phyloP scores from a whole-genome alignment of 2,113 vertebrate genomes.

The Dipodomys stephensi region DNA sequence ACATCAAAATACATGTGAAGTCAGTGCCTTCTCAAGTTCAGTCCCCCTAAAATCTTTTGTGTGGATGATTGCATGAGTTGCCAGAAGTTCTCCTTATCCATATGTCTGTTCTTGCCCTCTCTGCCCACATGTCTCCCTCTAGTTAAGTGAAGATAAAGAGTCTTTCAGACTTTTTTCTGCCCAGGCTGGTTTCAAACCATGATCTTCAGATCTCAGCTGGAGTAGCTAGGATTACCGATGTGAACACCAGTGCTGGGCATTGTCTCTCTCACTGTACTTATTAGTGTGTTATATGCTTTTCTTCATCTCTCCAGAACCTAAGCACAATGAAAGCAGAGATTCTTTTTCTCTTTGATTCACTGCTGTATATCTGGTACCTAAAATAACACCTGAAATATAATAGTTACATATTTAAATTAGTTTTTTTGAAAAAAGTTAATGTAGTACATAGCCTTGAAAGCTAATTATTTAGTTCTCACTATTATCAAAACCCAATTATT shows the following conservation, averaged over 20 bases:
- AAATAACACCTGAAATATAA: neutral
- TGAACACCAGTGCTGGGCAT: neutral
- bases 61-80: neutral
- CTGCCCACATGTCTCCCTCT: too few species aligned
- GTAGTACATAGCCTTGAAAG: neutral
- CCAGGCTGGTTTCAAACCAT: too few species aligned
- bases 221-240: too few species aligned
- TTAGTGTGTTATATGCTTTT: neutral
- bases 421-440: neutral
- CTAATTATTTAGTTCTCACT: slow-evolving; percentile 3
- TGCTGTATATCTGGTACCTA: neutral
- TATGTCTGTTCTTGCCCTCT: neutral
- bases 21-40: neutral
- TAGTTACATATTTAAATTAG: neutral
- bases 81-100: neutral
- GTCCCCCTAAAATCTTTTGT: neutral
- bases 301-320: neutral
- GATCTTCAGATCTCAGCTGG: too few species aligned
- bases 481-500: neutral
- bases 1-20: neutral
- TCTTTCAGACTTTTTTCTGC: too few species aligned
- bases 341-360: neutral
- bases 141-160: too few species aligned
- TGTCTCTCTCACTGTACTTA: neutral
- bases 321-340: neutral